A percentile compares a stretch with the other conserved stretches of the same genome.
These are phyloP conservation scores for Drosophila obscura DNA, from an alignment of 1,140 invertebrate genomes.

Conservation along the genomic window DNA sequence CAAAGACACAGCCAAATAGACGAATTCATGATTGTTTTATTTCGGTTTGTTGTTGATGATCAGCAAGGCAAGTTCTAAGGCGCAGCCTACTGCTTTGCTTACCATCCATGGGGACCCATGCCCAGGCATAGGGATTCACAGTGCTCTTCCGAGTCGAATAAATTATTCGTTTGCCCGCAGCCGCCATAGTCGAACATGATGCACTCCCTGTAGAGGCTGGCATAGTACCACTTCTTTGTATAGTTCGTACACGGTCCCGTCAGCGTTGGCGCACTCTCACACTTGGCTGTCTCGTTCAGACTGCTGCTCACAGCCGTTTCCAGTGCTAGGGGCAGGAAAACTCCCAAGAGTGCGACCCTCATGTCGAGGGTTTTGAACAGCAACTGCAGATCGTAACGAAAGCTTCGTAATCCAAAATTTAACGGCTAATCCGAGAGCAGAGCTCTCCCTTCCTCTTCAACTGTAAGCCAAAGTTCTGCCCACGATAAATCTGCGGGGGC, in stretches of 20 bases:
- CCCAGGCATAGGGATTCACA: neutral
- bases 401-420: too few species aligned
- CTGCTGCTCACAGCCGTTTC: too few species aligned
- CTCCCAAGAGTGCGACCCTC: too few species aligned
- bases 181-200: constrained; percentile 18
- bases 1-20: neutral
- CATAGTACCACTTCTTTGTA: neutral
- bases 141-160: neutral
- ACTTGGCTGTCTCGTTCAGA: neutral
- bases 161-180: neutral
- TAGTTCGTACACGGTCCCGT: neutral
- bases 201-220: neutral
- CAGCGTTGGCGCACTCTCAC: neutral
- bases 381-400: too few species aligned
- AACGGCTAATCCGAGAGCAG: too few species aligned
- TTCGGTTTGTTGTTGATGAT: neutral
- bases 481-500: too few species aligned
- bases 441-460: too few species aligned
- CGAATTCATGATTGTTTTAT: constrained; percentile 12
- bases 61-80: neutral
- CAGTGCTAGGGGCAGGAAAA: too few species aligned
- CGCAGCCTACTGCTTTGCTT: neutral
- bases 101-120: neutral
- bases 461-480: too few species aligned
- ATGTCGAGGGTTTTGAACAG: too few species aligned